These are phyloP conservation scores for Spermophilus dauricus DNA, from an alignment of 2,113 vertebrate genomes.

Conservation along the genomic window DNA sequence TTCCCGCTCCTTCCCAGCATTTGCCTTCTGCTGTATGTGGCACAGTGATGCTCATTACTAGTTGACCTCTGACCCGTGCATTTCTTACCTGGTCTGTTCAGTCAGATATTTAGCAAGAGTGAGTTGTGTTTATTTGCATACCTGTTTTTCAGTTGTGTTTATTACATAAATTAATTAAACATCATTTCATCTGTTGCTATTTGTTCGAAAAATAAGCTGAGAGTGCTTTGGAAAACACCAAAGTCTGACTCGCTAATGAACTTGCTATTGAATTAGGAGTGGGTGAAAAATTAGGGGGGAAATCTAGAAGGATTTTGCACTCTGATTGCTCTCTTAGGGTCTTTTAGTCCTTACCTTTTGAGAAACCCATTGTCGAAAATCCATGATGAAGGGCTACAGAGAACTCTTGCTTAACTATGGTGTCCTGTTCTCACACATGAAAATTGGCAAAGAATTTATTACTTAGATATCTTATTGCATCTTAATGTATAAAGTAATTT, in stretches of 20 bases:
- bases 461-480: slow-evolving; percentile 31
- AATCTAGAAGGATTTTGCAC: neutral
- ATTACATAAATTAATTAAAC: slow-evolving; percentile 14
- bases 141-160: neutral
- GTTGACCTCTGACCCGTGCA: neutral
- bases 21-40: neutral
- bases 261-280: neutral
- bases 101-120: neutral
- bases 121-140: slow-evolving; percentile 1
- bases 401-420: neutral
- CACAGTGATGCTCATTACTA: neutral
- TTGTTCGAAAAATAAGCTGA: slow-evolving; percentile 10
- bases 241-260: neutral
- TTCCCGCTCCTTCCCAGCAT: neutral
- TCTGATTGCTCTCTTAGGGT: neutral
- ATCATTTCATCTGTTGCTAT: neutral
- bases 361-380: neutral
- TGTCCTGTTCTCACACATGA: neutral
- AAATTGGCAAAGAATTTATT: neutral
- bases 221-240: neutral
- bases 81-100: neutral
- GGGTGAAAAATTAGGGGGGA: too few species aligned
- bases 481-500: neutral
- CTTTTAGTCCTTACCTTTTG: neutral
- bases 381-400: neutral